These are phyloP conservation scores for Agrotis clavis DNA, from an alignment of 2,888 invertebrate species.

Conservation along the genomic window DNA sequence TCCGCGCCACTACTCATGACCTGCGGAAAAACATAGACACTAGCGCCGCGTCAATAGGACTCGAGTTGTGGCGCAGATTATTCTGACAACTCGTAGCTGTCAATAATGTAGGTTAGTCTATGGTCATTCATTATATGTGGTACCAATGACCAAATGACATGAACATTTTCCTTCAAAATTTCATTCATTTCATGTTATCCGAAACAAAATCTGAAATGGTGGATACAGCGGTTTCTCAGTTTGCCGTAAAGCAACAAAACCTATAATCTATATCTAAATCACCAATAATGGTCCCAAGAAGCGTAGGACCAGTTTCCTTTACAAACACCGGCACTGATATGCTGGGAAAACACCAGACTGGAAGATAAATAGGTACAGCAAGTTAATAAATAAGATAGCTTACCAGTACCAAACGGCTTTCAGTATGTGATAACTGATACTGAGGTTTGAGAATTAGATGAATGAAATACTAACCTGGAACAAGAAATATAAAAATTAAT, in stretches of 20 bases:
- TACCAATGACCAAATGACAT: too few relatives aligned
- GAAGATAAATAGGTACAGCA: slow-evolving; percentile 19
- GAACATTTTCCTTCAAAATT: too few relatives aligned
- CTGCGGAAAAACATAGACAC: too few relatives aligned
- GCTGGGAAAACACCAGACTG: slow-evolving; percentile 9
- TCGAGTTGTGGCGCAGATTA: too few relatives aligned
- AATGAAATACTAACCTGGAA: slow-evolving; percentile 54
- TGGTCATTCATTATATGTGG: too few relatives aligned
- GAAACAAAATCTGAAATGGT: neutral
- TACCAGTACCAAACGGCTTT: slow-evolving; percentile 40
- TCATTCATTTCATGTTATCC: neutral
- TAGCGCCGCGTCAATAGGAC: too few relatives aligned
- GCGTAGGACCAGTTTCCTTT: slow-evolving; percentile 45
- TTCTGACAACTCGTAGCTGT: too few relatives aligned
- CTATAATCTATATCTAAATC: slow-evolving; percentile 30
- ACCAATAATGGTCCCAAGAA: slow-evolving; percentile 36
- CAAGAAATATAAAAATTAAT: slow-evolving; percentile 15
- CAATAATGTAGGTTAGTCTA: too few relatives aligned
- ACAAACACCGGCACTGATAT: slow-evolving; percentile 35
- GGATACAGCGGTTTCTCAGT: neutral
- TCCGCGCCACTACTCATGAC: too few relatives aligned
- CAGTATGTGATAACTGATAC: slow-evolving; percentile 10
- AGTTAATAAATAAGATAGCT: slow-evolving; percentile 39
- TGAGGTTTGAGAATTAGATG: neutral
- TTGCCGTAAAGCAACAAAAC: slow-evolving; percentile 8